Base-by-base conservation (phyloP, 2,113 vertebrate species). In the Neotragus pygmaeus region DNA sequence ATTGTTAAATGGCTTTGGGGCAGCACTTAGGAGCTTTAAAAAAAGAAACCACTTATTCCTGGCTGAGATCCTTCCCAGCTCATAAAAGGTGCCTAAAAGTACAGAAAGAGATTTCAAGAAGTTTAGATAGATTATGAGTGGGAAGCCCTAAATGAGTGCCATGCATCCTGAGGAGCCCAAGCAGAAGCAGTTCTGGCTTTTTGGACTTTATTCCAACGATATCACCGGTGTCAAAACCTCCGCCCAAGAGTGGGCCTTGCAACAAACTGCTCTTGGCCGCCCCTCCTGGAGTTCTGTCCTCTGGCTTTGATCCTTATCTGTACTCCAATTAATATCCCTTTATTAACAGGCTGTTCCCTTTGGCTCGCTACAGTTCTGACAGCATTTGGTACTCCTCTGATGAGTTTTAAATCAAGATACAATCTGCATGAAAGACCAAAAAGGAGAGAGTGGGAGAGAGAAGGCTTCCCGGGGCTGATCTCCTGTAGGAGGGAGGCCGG, bases 1-100 rank as follows among this genome's bases (percentile, higher is more conserved):
- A 98, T 97, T 97, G 87, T 94, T 85, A 89, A 80, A 97, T 92
- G 84, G 80, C 80, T 97, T 92, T 93, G 70, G 96, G 97, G 94
- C 92, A 96, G 83, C 78, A 66, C 49, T 92, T 47, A 81, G 90
- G 92, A 96, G 64, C 36, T 97, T 80, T 45, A 80, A 60, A 80
- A 70, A 73, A 47, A 62, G 81, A 90, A 89, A 77, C 17, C 39
- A 75, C 62, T 77, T 78, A 28, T 28, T 77, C 53, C 77, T 89
- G 51, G 51, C 60, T 90, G 73, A 58, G 60, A 88, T n/a, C 28
- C 11, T 94, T 82, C 49, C 28, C 17, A 66, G 2, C 13, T 53
- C 0, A 0, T 8, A 45, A 91, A 94, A 58, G 92, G 14, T 70
- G 16, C 36, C 16, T 45, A n/a, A 28, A 57, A 43, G 33, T 77